phyloP scores from a whole-genome alignment of 2,797 vertebrate genomes.

The Florisuga fusca region DNA sequence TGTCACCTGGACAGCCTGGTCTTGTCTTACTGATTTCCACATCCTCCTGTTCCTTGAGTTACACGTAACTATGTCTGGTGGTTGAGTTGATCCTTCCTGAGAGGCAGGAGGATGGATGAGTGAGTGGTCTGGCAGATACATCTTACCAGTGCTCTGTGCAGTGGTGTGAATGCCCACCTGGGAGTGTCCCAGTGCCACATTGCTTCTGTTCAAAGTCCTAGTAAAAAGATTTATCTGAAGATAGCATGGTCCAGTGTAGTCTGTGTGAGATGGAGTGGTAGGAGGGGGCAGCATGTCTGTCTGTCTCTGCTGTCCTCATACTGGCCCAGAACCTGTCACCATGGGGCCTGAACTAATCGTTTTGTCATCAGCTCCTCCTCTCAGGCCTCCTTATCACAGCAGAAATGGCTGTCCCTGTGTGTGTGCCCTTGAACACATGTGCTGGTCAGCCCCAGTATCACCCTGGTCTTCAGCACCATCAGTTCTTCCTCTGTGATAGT shows the following conservation, averaged over 20 bases:
- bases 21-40: neutral
- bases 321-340: neutral
- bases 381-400: neutral
- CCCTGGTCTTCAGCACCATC: neutral
- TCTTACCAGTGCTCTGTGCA: neutral
- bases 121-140: neutral
- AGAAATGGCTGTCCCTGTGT: neutral
- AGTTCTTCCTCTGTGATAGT: neutral
- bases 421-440: rapidly evolving
- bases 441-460: neutral
- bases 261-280: neutral
- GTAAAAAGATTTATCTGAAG: neutral
- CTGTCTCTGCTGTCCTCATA: neutral
- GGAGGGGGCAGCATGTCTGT: rapidly evolving
- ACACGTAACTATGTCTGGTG: neutral
- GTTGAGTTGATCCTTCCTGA: neutral
- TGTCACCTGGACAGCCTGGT: neutral
- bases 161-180: neutral
- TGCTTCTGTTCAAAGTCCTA: neutral
- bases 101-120: neutral
- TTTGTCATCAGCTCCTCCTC: neutral
- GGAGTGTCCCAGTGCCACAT: neutral
- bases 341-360: rapidly evolving
- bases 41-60: neutral
- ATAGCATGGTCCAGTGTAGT: neutral